These are phyloP conservation scores for Harpagoxenus sublaevis DNA, from an alignment of 2,888 invertebrate species.

Conservation along the genomic window DNA sequence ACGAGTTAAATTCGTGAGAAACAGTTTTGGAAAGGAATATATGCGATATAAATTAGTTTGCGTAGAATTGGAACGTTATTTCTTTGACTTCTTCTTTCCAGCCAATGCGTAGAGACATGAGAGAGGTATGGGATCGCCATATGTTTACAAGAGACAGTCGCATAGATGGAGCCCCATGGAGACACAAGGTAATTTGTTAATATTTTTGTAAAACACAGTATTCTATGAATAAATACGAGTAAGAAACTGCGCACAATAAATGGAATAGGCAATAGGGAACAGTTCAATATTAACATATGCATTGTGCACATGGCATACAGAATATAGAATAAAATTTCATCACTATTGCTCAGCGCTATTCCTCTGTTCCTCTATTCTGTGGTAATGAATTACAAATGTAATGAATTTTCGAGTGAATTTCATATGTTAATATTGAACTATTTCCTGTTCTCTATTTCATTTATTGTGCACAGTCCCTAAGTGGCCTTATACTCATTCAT, in stretches of 20 bases:
- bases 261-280: no score
- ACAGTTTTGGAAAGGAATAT: not conserved
- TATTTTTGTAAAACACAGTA: not conserved
- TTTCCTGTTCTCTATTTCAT: no score
- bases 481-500: not conserved
- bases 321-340: no score
- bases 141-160: conserved; percentile 51
- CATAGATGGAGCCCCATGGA: conserved; percentile 24
- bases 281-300: no score
- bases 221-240: not conserved
- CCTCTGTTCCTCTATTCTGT: no score
- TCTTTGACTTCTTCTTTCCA: conserved; percentile 53
- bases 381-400: no score
- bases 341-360: no score
- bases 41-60: not conserved
- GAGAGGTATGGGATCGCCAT: not conserved
- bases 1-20: not conserved
- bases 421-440: no score
- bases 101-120: conserved; percentile 48
- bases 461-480: not conserved
- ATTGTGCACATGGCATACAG: no score
- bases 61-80: not conserved
- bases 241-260: no score
- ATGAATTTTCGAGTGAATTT: no score
- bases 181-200: conserved; percentile 8